Percentiles rank a stretch among this genome's conserved stretches.
Conservation (phyloP, 1,140 invertebrate genomes). For the Hyles vespertilio region DNA sequence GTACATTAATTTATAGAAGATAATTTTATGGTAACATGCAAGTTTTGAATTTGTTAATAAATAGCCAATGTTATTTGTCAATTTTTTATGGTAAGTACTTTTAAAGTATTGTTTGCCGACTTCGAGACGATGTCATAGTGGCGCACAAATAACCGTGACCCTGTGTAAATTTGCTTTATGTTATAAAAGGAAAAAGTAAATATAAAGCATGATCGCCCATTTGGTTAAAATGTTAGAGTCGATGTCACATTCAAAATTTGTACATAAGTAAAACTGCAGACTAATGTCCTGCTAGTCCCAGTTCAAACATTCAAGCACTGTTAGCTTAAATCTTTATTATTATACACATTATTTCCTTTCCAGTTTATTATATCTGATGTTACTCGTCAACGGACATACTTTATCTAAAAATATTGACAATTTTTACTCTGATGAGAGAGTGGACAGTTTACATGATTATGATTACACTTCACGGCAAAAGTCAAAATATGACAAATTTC, state of each 20-base stretch:
- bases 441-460: slow-evolving; percentile 20
- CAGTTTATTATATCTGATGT: slow-evolving; percentile 66
- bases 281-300: too few relatives aligned
- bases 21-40: slow-evolving; percentile 43
- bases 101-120: too few relatives aligned
- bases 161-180: too few relatives aligned
- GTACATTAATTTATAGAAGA: not conserved
- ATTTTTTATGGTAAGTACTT: slow-evolving; percentile 46
- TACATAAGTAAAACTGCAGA: too few relatives aligned
- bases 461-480: slow-evolving; percentile 17
- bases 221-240: too few relatives aligned
- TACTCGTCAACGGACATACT: slow-evolving; percentile 49
- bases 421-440: slow-evolving; percentile 24
- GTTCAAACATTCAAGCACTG: too few relatives aligned
- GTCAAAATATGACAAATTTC: slow-evolving; percentile 12
- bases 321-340: not conserved
- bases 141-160: too few relatives aligned
- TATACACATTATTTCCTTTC: slow-evolving; percentile 24
- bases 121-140: too few relatives aligned
- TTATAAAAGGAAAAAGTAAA: too few relatives aligned
- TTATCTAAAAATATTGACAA: slow-evolving; percentile 51
- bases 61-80: slow-evolving; percentile 52
- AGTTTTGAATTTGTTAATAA: slow-evolving; percentile 32
- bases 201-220: too few relatives aligned
- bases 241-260: too few relatives aligned